Evolutionary conservation across 2,888 invertebrate genomes (phyloP).

Genomic region (Idaea straminata): DNA sequence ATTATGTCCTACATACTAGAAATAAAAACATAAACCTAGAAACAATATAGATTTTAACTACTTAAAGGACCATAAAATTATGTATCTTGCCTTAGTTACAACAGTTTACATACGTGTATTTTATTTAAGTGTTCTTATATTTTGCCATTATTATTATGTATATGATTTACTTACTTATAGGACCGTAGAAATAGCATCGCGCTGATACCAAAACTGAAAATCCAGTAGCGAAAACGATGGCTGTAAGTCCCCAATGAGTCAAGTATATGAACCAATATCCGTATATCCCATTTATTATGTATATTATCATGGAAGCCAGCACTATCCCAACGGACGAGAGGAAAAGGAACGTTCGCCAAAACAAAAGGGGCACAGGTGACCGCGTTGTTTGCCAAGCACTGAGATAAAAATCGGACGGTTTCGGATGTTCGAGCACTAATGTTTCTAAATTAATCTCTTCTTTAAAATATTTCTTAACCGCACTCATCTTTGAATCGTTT

Average conservation of each 20-base stretch:
- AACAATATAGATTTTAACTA: too few species aligned
- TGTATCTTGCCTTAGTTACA: too few species aligned
- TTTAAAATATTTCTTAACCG: conserved; percentile 57
- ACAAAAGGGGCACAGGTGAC: conserved; percentile 59
- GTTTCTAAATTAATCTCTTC: conserved; percentile 53
- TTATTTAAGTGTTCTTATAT: not conserved
- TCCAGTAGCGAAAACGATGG: conserved; percentile 54
- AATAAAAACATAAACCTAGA: too few species aligned
- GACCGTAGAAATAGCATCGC: conserved; percentile 60
- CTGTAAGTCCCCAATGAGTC: conserved; percentile 76
- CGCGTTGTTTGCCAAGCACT: conserved; percentile 68
- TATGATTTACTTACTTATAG: conserved; percentile 60
- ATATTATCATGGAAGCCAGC: conserved; percentile 53
- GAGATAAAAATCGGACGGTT: conserved; percentile 62
- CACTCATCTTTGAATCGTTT: conserved; percentile 51
- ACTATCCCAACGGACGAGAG: conserved; percentile 55
- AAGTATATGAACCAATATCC: conserved; percentile 76
- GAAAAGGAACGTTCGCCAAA: conserved; percentile 61
- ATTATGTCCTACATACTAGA: too few species aligned
- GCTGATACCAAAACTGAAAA: conserved; percentile 60
- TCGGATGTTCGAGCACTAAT: conserved; percentile 57
- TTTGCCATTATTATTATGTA: not conserved
- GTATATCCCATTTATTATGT: conserved; percentile 43
- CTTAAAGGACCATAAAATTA: too few species aligned
- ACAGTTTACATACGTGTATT: too few species aligned